Conservation (phyloP, 2,888 invertebrate species). For the Phragmatobia fuliginosa region DNA sequence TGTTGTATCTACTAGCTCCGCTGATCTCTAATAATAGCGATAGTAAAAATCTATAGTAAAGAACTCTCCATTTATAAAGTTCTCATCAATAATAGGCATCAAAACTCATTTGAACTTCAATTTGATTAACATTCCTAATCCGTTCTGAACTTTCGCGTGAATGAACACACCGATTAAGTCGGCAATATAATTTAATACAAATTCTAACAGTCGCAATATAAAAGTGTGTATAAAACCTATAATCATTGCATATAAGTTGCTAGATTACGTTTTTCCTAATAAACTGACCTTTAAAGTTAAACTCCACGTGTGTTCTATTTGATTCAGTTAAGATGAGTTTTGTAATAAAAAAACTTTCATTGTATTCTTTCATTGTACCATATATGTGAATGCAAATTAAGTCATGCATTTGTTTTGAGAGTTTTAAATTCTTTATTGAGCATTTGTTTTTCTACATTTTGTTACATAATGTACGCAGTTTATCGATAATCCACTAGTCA, state of each 20-base stretch:
- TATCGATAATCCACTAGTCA: background rate
- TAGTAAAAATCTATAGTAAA: constrained; percentile 44
- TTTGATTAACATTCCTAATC: background rate
- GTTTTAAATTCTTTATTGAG: too few relatives aligned
- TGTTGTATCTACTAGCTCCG: constrained; percentile 42
- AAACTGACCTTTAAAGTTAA: background rate
- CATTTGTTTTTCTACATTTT: too few relatives aligned
- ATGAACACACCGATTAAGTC: background rate
- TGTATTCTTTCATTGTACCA: background rate
- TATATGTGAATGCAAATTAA: background rate
- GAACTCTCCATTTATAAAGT: constrained; percentile 64
- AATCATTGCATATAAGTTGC: background rate
- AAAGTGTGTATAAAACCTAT: background rate
- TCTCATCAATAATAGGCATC: constrained; percentile 56
- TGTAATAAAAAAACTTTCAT: too few relatives aligned
- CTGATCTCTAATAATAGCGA: constrained; percentile 62
- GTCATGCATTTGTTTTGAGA: background rate
- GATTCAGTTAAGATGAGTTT: background rate
- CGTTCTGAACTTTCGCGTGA: background rate
- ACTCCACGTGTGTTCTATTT: background rate
- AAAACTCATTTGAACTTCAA: background rate
- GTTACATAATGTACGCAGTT: background rate
- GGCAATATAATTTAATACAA: background rate
- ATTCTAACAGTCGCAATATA: background rate
- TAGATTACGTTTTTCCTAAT: background rate